Conservation (phyloP, 2,113 vertebrate species). For the Cercocebus atys region DNA sequence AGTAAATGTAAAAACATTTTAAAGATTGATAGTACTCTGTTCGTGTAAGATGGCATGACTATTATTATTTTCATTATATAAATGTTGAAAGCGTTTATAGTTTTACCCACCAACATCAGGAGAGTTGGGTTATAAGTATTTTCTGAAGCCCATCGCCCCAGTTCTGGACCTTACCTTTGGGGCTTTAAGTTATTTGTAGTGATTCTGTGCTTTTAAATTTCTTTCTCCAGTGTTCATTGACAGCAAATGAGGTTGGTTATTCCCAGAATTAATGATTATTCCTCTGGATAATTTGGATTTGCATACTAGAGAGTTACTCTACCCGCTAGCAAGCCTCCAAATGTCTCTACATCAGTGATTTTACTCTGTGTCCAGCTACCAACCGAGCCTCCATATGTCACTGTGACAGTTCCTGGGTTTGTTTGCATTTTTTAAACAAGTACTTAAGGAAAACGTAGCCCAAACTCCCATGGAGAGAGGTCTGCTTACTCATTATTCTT, state of each 20-base stretch:
- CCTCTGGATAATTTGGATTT: conserved; percentile 12
- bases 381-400: background rate
- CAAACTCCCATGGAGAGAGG: background rate
- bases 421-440: background rate
- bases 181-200: background rate
- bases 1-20: background rate
- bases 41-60: background rate
- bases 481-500: background rate
- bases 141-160: background rate
- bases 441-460: conserved; percentile 8
- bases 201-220: background rate
- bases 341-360: background rate
- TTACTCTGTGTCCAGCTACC: background rate
- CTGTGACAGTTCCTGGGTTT: background rate
- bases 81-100: background rate
- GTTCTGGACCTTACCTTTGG: background rate
- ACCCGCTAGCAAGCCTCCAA: background rate
- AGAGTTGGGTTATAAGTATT: background rate
- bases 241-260: background rate
- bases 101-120: background rate
- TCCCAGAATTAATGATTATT: conserved; percentile 17
- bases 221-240: background rate
- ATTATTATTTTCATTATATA: background rate
- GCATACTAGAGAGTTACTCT: background rate
- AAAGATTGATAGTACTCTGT: background rate